Evolutionary conservation across 2,113 vertebrate genomes (phyloP).

Genomic region (Hemibagrus wyckioides): DNA sequence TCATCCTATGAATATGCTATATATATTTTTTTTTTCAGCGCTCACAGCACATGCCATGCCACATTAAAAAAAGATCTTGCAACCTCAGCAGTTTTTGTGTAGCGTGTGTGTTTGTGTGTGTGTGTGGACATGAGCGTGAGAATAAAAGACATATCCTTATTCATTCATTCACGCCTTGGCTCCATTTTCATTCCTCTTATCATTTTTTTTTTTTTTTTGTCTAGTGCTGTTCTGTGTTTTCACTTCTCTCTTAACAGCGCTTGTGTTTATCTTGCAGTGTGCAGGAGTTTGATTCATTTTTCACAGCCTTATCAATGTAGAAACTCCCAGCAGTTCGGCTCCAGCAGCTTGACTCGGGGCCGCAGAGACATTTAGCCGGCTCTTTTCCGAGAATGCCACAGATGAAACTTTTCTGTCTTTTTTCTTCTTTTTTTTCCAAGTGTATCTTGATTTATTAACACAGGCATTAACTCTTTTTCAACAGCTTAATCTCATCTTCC

Average conservation of each 20-base stretch:
- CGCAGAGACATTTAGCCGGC: slow-evolving; percentile 66
- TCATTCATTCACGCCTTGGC: neutral
- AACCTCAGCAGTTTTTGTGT: slow-evolving; percentile 16
- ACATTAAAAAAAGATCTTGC: slow-evolving; percentile 11
- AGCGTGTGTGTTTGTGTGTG: neutral
- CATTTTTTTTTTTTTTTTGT: no score
- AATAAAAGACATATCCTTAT: neutral
- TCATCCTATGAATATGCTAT: neutral
- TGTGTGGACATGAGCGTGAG: neutral
- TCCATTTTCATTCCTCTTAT: neutral
- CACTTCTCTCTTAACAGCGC: slow-evolving; percentile 58
- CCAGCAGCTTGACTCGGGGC: slow-evolving; percentile 48
- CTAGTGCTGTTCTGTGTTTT: slow-evolving; percentile 15
- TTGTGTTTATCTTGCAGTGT: slow-evolving; percentile 61
- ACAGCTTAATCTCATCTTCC: slow-evolving; percentile 99
- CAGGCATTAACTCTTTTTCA: slow-evolving; percentile 78
- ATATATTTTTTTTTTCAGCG: neutral
- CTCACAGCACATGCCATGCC: slow-evolving; percentile 4
- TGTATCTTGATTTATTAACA: slow-evolving; percentile 68
- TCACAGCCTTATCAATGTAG: slow-evolving; percentile 77
- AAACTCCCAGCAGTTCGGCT: slow-evolving; percentile 78
- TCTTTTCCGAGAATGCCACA: slow-evolving; percentile 67
- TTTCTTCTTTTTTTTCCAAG: slow-evolving; percentile 46
- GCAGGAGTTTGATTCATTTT: slow-evolving; percentile 77
- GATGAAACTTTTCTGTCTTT: slow-evolving; percentile 65